These are phyloP conservation scores for Heterodera filipjevi DNA, from an alignment of 2,888 invertebrate species.

Conservation along the genomic window DNA sequence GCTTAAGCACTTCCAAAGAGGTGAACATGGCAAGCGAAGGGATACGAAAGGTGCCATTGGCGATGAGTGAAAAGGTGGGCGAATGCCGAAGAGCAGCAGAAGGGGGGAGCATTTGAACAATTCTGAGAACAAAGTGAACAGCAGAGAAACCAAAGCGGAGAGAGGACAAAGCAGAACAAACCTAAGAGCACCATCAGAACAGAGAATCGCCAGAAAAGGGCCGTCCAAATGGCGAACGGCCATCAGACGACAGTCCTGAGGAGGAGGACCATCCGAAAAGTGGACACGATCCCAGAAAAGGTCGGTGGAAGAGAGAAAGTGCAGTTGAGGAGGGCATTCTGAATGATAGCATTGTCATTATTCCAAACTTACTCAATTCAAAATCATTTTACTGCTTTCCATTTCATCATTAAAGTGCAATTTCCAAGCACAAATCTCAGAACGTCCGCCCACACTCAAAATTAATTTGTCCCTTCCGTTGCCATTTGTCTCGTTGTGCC, in stretches of 20 bases:
- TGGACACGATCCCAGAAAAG: not conserved
- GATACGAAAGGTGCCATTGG: not conserved
- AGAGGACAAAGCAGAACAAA: not conserved
- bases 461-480: not conserved
- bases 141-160: not conserved
- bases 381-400: not conserved
- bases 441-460: slow-evolving; percentile 25
- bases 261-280: not conserved
- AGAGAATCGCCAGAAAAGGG: slow-evolving; percentile 3
- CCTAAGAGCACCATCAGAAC: slow-evolving; percentile 22
- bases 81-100: not conserved
- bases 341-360: not conserved
- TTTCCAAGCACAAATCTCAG: slow-evolving; percentile 19
- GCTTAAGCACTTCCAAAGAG: not conserved
- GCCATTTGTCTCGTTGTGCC: not conserved
- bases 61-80: not conserved
- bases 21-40: slow-evolving; percentile 13
- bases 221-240: slow-evolving; percentile 2
- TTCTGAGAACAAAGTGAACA: no score
- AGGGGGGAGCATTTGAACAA: not conserved
- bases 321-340: not conserved
- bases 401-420: not conserved
- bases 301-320: not conserved
- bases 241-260: not conserved
- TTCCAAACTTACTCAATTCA: not conserved